Percentiles rank a stretch among this genome's conserved stretches.
Conservation (phyloP, 1,140 invertebrate genomes). For the Drosophila baimaii region DNA sequence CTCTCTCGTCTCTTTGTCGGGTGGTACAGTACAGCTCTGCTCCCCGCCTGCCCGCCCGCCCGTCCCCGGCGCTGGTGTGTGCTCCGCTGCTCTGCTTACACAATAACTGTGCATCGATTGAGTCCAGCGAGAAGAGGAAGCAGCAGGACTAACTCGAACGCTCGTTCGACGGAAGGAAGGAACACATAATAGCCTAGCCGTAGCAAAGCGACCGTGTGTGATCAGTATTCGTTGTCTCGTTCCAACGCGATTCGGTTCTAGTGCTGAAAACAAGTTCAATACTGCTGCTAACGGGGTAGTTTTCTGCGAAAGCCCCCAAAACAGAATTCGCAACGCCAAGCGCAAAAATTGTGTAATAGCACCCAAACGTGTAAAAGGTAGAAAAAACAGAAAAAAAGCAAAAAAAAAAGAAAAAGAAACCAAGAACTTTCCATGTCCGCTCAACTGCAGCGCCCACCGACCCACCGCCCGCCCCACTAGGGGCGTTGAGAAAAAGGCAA, state of each 20-base stretch:
- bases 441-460: conserved; percentile 55
- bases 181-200: conserved; percentile 23
- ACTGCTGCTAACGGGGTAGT: conserved; percentile 69
- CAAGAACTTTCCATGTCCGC: conserved; percentile 40
- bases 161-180: conserved; percentile 27
- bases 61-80: conserved; percentile 72
- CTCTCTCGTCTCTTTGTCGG: conserved; percentile 81
- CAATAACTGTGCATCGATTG: conserved; percentile 82
- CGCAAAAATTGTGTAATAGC: conserved; percentile 79
- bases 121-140: conserved; percentile 71
- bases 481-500: conserved; percentile 56
- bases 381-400: conserved; percentile 44
- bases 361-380: conserved; percentile 76
- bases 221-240: conserved; percentile 67
- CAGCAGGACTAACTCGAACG: conserved; percentile 71
- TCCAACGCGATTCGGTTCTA: conserved; percentile 51
- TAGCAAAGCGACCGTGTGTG: conserved; percentile 58
- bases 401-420: conserved; percentile 20
- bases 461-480: conserved; percentile 29
- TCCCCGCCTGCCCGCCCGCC: conserved; percentile 71
- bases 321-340: conserved; percentile 67
- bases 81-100: conserved; percentile 73
- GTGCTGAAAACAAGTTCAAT: conserved; percentile 67
- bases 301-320: conserved; percentile 70
- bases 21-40: conserved; percentile 79